phyloP scores from a whole-genome alignment of 1,140 invertebrate genomes.

The Drosophila albomicans region DNA sequence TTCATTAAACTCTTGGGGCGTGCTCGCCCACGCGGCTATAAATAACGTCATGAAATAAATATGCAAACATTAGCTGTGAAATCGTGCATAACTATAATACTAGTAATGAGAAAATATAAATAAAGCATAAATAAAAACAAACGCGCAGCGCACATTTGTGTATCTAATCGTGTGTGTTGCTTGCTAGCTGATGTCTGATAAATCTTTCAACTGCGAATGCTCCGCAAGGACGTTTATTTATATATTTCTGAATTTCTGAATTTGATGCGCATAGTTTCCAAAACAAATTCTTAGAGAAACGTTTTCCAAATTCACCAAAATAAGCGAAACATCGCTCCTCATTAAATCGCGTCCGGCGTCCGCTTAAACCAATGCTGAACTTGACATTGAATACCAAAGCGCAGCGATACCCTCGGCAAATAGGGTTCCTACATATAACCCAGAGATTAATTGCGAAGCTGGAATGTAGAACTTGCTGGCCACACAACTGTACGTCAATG shows the following conservation, averaged over 20 bases:
- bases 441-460: slow-evolving; percentile 19
- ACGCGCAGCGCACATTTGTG: slow-evolving; percentile 21
- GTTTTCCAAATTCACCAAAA: slow-evolving; percentile 31
- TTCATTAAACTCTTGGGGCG: slow-evolving; percentile 63
- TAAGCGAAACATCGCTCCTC: not conserved
- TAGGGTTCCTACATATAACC: slow-evolving; percentile 12
- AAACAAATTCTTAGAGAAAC: slow-evolving; percentile 5
- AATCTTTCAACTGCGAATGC: slow-evolving; percentile 31
- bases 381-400: slow-evolving; percentile 72
- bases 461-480: slow-evolving; percentile 14
- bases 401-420: slow-evolving; percentile 21
- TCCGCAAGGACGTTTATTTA: slow-evolving; percentile 78
- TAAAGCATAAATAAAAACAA: slow-evolving; percentile 46
- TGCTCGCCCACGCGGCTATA: slow-evolving; percentile 54
- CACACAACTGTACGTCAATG: slow-evolving; percentile 49
- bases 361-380: slow-evolving; percentile 61
- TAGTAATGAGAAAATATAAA: slow-evolving; percentile 30
- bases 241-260: slow-evolving; percentile 17
- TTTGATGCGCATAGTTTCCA: slow-evolving; percentile 4
- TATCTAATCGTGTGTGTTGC: slow-evolving; percentile 15
- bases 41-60: slow-evolving; percentile 59
- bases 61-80: slow-evolving; percentile 63
- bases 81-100: slow-evolving; percentile 54
- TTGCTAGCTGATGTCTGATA: slow-evolving; percentile 24
- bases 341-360: slow-evolving; percentile 22